Conservation (phyloP, 2,888 invertebrate genomes). For the Eupithecia centaureata region DNA sequence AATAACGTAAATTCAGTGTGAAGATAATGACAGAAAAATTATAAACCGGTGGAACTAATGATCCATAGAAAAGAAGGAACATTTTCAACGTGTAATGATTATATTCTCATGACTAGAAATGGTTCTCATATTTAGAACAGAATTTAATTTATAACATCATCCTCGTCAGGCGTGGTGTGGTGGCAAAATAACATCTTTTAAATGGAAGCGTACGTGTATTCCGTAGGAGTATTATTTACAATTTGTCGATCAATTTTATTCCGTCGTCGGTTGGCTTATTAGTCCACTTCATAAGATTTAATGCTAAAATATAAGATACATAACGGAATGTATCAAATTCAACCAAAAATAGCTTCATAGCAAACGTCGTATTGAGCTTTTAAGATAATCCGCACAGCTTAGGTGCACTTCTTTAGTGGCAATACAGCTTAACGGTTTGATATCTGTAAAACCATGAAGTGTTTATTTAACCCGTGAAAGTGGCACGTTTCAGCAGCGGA, state of each 20-base stretch:
- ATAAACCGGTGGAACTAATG: conserved; percentile 48
- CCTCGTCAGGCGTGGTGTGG: neutral
- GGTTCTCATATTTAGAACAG: conserved; percentile 27
- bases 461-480: conserved; percentile 25
- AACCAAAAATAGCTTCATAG: neutral
- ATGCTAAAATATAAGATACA: neutral
- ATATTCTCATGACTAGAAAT: conserved; percentile 38
- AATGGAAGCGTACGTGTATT: neutral
- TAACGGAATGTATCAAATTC: neutral
- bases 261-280: neutral
- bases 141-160: conserved; percentile 17
- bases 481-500: conserved; percentile 62
- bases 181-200: neutral
- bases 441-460: conserved; percentile 3
- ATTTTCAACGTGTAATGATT: conserved; percentile 32
- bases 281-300: neutral
- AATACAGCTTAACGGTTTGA: neutral
- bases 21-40: conserved; percentile 47
- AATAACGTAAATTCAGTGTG: conserved; percentile 45
- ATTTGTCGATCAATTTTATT: neutral
- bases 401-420: neutral
- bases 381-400: neutral
- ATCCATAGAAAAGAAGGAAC: conserved; percentile 41
- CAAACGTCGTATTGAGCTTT: neutral
- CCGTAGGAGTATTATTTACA: neutral